A percentile compares a stretch with the other conserved stretches of the same genome.
These are phyloP conservation scores for Zaprionus nigranus DNA, from an alignment of 1,140 invertebrate genomes.

Conservation along the genomic window DNA sequence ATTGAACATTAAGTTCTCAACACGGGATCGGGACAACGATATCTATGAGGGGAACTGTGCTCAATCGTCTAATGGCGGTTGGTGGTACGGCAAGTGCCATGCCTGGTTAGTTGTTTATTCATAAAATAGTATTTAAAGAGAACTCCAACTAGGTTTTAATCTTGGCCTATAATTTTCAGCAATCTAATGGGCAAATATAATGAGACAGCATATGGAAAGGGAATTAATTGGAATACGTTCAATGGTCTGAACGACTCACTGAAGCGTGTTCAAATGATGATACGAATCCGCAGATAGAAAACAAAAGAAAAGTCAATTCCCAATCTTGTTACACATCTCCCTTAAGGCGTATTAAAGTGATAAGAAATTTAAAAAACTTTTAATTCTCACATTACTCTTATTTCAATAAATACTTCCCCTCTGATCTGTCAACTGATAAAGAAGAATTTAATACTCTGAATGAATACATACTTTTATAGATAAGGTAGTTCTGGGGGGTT, in stretches of 20 bases:
- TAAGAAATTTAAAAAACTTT: not conserved
- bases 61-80: constrained; percentile 86
- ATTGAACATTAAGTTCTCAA: constrained; percentile 88
- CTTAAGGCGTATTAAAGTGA: too few relatives aligned
- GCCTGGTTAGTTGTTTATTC: constrained; percentile 22
- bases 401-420: not conserved
- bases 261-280: constrained; percentile 39
- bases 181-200: constrained; percentile 47
- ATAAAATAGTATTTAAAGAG: too few relatives aligned
- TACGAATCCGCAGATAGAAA: constrained; percentile 6
- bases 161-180: constrained; percentile 4
- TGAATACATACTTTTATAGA: not conserved
- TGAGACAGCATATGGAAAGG: constrained; percentile 33
- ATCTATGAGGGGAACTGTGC: constrained; percentile 88
- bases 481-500: not conserved
- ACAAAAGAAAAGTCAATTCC: not conserved
- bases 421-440: not conserved
- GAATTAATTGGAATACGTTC: constrained; percentile 34
- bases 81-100: constrained; percentile 87
- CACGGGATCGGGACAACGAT: constrained; percentile 89
- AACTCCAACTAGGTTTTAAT: not conserved
- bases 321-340: not conserved
- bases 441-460: not conserved
- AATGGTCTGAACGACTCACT: constrained; percentile 30
- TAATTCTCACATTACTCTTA: not conserved